Base-by-base conservation (phyloP, 1,140 invertebrate species). In the Drosophila repletoides region DNA sequence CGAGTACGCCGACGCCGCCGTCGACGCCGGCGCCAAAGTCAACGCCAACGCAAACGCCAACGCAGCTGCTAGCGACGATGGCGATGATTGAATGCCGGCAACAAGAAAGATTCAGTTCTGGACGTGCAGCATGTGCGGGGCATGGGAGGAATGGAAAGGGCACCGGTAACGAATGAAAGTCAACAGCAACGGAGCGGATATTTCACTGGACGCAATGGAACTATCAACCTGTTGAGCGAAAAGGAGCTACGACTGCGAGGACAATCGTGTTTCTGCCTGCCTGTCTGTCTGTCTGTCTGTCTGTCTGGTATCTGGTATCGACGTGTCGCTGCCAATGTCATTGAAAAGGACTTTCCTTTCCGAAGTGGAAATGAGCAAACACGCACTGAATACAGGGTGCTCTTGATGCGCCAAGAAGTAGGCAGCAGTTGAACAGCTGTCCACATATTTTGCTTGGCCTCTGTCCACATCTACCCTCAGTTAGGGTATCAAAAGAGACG, bases 191-290 rank as follows among this genome's bases (percentile, higher is more conserved):
- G n/a, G n/a, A n/a, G 28, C 53, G 40, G 17, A 22, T 21, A 33
- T 41, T 24, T 10, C 24, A 51, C 59, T 71, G 73, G 48, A 71
- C 74, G n/a, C n/a, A n/a, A n/a, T n/a, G n/a, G n/a, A n/a, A n/a
- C n/a, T 10, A 7, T 48, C 74, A 76, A 76, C 74, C 74, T 76
- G 74, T 76, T 76, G 74, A 76, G 52, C 59, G 72, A 22, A 46
- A 72, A 65, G 68, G 60, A 46, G 45, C n/a, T n/a, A n/a, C n/a
- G n/a, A n/a, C n/a, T n/a, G n/a, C n/a, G n/a, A n/a, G n/a, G n/a
- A n/a, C n/a, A n/a, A n/a, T n/a, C n/a, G n/a, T n/a, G n/a, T n/a
- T n/a, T n/a, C n/a, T n/a, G n/a, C n/a, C n/a, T n/a, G n/a, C n/a
- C n/a, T n/a, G n/a, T n/a, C n/a, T n/a, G 2, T 40, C 36, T 17